Evolutionary conservation across 2,888 invertebrate species (phyloP), one percentile per base, ranked within the genome.

Genomic region (Apamea epomidion): DNA sequence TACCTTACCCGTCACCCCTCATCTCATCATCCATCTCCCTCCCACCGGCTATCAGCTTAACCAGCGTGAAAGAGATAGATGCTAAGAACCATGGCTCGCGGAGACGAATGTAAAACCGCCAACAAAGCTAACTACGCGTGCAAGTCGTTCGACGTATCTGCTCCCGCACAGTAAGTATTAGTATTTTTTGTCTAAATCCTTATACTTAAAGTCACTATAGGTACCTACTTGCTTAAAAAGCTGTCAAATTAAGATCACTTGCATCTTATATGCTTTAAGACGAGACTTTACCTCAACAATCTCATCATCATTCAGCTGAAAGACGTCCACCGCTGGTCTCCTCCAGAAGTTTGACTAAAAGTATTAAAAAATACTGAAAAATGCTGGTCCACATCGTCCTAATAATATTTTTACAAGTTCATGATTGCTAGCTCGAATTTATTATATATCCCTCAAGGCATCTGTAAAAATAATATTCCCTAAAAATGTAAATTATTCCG

Each of bases 91-190:
- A 97, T 97, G 97, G 97, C 97, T 90, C 96, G 97, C 90, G 97
- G 97, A 91, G 97, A 97, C 92, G 97, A 97, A 92, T 95, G 94
- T 93, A 97, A 96, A 90, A 96, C 96, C 89, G 93, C 97, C 85
- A 92, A 87, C 83, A 96, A 95, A 90, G 96, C 96, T 84, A 96
- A 94, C 92, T 87, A 94, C 88, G 96, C 95, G 48, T 95, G 95
- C 94, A 96, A 96, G 90, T 93, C 95, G 78, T 94, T 94, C 75
- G 96, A 96, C 77, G 93, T 96, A 45, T 87, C 95, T 89, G 94
- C 94, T 90, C 95, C 96, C 18, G 88, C 94, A 77, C 94, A 96
- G 97, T 97, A 86, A 96, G 96, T 94, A 80, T 74, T 21, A 96
- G 96, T 94, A 80, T 74, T 21, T 37, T 75, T 68, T 29, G 0